Evolutionary conservation across 2,888 invertebrate genomes (phyloP), one percentile per base, ranked within the genome.

Genomic region (Stictocephala bisonia): DNA sequence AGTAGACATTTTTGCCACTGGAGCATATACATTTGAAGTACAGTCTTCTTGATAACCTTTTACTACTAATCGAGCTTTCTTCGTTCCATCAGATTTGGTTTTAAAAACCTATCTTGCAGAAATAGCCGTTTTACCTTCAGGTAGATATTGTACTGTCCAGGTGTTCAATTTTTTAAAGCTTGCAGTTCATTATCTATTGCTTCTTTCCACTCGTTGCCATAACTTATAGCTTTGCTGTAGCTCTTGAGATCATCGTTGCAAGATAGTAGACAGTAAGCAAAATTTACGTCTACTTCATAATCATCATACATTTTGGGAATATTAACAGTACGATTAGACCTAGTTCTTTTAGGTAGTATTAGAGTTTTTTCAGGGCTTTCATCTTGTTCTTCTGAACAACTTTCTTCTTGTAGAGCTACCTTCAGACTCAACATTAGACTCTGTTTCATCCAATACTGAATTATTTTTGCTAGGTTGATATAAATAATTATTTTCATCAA

Each of bases 361-460:
- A n/a, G n/a, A n/a, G n/a, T n/a, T 2, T 44, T n/a, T 67, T 24
- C 44, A 44, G 27, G 7, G 35, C 13, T 35, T 35, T 35, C 35
- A 35, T 35, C 13, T 35, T 35, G 35, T 35, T 35, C 7, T 13
- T 35, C 13, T 13, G 13, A n/a, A n/a, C n/a, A n/a, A n/a, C n/a
- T 50, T 13, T 50, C 7, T 15, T 50, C 7, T 50, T 15, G 9
- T 11, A 13, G 7, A n/a, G n/a, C 31, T 24, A 9, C 68, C 24
- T 24, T 69, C n/a, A 40, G 56, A 50, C 64, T 24, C 13, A 41
- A 31, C 24, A 35, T 15, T n/a, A n/a, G n/a, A 60, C 15, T 31
- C 31, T 50, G 13, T 70, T 20, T 58, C 18, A 22, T 18, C 24
- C 6, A 18, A 20, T 22, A 20, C n/a, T 56, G 18, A n/a, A 20